Evolutionary conservation across 2,797 vertebrate species (phyloP).

Genomic region (Schizopygopsis malacanthus): DNA sequence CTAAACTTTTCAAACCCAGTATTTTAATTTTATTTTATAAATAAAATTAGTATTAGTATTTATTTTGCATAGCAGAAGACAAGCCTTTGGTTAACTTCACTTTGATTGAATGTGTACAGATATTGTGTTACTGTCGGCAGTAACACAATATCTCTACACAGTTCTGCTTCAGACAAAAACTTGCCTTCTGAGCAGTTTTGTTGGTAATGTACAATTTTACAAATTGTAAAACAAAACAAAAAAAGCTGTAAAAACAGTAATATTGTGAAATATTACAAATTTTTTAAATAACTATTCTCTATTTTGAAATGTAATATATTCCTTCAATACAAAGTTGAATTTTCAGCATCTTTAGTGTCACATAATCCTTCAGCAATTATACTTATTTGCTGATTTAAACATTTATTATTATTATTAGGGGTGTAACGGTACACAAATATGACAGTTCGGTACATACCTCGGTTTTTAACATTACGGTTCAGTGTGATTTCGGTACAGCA

Average conservation of each 20-base stretch:
- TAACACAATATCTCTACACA: background rate
- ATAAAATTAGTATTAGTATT: no score
- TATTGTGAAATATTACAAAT: background rate
- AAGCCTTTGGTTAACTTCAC: background rate
- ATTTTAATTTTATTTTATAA: no score
- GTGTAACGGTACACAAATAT: no score
- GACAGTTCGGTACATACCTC: no score
- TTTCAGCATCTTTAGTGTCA: background rate
- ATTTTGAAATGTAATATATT: background rate
- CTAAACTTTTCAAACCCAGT: background rate
- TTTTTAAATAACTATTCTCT: background rate
- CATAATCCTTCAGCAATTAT: background rate
- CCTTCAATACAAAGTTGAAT: background rate
- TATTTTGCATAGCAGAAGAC: background rate
- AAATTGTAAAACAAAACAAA: background rate
- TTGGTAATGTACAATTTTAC: background rate
- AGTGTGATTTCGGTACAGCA: no score
- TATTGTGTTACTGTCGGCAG: background rate
- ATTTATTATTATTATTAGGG: background rate
- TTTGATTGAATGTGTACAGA: background rate
- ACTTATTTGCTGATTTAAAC: background rate
- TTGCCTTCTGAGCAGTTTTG: background rate
- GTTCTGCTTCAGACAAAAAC: slow-evolving; percentile 3
- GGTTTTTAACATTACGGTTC: no score
- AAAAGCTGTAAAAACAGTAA: background rate